Conservation (phyloP, 2,113 vertebrate species). For the Orthochromis indermauri region DNA sequence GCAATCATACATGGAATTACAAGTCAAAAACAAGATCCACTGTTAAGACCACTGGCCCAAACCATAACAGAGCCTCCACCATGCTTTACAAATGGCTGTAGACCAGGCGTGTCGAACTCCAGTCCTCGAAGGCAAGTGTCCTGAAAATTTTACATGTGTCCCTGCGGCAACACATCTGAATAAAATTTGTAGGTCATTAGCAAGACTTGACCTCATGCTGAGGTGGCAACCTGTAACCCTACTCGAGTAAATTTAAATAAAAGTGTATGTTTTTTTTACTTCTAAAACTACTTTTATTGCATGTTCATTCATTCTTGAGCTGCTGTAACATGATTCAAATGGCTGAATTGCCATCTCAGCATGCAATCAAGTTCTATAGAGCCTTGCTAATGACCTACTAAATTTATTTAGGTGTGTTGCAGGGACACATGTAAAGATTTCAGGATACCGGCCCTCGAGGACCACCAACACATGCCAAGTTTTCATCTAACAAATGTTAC, state of each 20-base stretch:
- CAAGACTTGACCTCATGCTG: not conserved
- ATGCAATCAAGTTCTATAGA: not conserved
- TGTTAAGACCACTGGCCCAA: not conserved
- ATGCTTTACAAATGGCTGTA: not conserved
- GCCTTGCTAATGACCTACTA: not conserved
- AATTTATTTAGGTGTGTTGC: not conserved
- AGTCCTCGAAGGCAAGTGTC: not conserved
- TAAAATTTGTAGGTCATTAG: not conserved
- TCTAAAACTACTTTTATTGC: not conserved
- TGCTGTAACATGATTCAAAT: not conserved
- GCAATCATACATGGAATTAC: not conserved
- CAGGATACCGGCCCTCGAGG: not conserved
- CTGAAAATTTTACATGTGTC: not conserved
- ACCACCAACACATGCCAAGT: not conserved
- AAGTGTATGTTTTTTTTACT: not conserved
- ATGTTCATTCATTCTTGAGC: not conserved
- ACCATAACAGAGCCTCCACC: not conserved
- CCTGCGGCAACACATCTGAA: not conserved
- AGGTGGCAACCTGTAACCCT: not conserved
- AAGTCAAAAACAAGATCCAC: not conserved
- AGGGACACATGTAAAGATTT: not conserved
- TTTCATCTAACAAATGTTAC: not conserved
- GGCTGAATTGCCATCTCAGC: not conserved
- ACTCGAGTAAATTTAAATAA: not conserved
- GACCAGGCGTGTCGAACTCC: accelerated